Percentiles rank a stretch among this genome's conserved stretches.
phyloP scores from a whole-genome alignment of 1,140 invertebrate genomes.

The Megalonaias nervosa region DNA sequence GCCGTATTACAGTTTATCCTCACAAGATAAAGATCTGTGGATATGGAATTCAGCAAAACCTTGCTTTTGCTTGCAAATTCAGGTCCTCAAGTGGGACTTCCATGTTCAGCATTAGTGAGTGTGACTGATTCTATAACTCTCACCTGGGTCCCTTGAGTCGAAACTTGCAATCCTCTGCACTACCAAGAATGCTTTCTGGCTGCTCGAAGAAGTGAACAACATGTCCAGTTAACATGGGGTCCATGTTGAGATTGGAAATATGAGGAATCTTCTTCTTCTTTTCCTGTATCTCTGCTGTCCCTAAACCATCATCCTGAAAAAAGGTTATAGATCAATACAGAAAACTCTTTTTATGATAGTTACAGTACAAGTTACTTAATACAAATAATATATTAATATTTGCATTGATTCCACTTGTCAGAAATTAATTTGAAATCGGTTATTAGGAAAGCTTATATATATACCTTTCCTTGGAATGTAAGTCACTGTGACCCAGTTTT shows the following conservation, averaged over 20 bases:
- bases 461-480: too few relatives aligned
- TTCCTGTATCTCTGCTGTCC: slow-evolving; percentile 54
- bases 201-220: slow-evolving; percentile 73
- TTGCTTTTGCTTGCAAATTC: too few relatives aligned
- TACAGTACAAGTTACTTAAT: background rate
- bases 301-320: slow-evolving; percentile 18
- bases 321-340: background rate
- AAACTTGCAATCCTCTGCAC: slow-evolving; percentile 7
- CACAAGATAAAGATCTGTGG: too few relatives aligned
- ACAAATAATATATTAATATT: background rate
- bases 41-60: too few relatives aligned
- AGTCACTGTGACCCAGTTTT: too few relatives aligned
- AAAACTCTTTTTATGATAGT: background rate
- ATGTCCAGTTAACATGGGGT: slow-evolving; percentile 75
- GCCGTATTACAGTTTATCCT: too few relatives aligned
- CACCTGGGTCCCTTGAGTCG: slow-evolving; percentile 75
- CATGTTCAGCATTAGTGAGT: too few relatives aligned
- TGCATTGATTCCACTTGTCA: too few relatives aligned
- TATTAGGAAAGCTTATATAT: too few relatives aligned
- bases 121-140: slow-evolving; percentile 23
- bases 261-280: slow-evolving; percentile 75
- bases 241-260: slow-evolving; percentile 78
- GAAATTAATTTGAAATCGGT: too few relatives aligned
- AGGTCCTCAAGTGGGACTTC: too few relatives aligned
- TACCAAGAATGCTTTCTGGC: slow-evolving; percentile 57